Base-by-base conservation (phyloP, 2,888 invertebrate genomes). In the Deroplatys truncata region DNA sequence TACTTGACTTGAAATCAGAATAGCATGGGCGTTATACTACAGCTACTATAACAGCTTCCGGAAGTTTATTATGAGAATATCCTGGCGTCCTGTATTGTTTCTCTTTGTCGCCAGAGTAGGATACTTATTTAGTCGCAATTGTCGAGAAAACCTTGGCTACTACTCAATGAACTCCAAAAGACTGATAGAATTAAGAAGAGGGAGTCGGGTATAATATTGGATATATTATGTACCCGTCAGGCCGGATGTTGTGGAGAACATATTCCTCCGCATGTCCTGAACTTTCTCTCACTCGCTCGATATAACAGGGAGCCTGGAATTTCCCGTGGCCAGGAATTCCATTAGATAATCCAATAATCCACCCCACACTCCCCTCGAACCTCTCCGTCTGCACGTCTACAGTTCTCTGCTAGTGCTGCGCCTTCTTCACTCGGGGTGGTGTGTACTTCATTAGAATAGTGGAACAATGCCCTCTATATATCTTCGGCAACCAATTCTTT, bases 331-430 rank as follows among this genome's bases (percentile, higher is more conserved):
- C 28, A 85, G 85, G 49, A 85, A 85, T 85, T 85, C 85, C 85
- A 85, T 85, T 85, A 85, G 43, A 85, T 85, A 85, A 85, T 85
- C 85, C 85, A 85, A 85, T 85, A 85, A 85, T 85, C 85, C 43
- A 56, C 85, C 85, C 85, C 43, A 16, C 13, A 49, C 85, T 28
- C 85, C 85, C 85, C 25, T 20, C n/a, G 13, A 28, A 25, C 28
- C n/a, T 85, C 43, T 85, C 56, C 49, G n/a, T 28, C 85, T 25
- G 56, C 56, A 49, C 56, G 28, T 28, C 49, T 28, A 85, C 85
- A 72, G 56, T 72, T 72, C 56, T 72, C 56, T 7, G 25, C 56
- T 25, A 4, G 20, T 20, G 25, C 56, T 72, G 25, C 56, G 56
- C 20, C 43, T 72, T 72, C 56, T 72, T 72, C 56, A 72, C 25